Evolutionary conservation across 2,888 invertebrate species (phyloP).

Genomic region (Eilema caniola): DNA sequence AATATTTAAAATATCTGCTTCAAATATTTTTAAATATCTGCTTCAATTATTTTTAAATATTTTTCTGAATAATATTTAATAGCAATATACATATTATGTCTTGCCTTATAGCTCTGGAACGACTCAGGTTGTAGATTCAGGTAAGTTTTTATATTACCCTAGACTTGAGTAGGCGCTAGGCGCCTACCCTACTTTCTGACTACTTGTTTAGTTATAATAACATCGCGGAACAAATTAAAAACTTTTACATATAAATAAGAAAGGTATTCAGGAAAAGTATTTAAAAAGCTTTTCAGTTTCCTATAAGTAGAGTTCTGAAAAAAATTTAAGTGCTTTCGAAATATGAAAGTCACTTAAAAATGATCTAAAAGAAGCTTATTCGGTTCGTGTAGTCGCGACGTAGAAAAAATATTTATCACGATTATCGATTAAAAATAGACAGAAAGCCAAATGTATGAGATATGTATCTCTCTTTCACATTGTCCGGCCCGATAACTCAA

Average conservation of each 20-base stretch:
- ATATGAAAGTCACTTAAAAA: background rate
- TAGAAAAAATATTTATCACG: background rate
- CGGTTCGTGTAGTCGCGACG: background rate
- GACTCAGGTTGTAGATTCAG: background rate
- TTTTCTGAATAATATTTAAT: conserved; percentile 5
- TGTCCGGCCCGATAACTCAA: too few relatives aligned
- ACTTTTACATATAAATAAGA: background rate
- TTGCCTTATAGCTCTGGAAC: background rate
- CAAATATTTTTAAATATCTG: too few relatives aligned
- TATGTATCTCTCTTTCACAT: too few relatives aligned
- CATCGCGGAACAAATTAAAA: background rate
- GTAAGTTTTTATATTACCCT: background rate
- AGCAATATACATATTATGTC: background rate
- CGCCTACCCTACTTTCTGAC: background rate
- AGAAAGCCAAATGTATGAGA: too few relatives aligned
- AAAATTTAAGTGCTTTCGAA: background rate
- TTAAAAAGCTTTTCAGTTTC: too few relatives aligned
- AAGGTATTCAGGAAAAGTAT: background rate
- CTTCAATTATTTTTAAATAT: too few relatives aligned
- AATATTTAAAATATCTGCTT: background rate
- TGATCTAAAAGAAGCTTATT: background rate
- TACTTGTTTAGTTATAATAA: background rate
- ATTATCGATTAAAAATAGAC: too few relatives aligned
- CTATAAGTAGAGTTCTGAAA: background rate
- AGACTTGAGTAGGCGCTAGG: too few relatives aligned